Evolutionary conservation across 2,888 invertebrate species (phyloP).

Genomic region (Drosophila stalkeri): DNA sequence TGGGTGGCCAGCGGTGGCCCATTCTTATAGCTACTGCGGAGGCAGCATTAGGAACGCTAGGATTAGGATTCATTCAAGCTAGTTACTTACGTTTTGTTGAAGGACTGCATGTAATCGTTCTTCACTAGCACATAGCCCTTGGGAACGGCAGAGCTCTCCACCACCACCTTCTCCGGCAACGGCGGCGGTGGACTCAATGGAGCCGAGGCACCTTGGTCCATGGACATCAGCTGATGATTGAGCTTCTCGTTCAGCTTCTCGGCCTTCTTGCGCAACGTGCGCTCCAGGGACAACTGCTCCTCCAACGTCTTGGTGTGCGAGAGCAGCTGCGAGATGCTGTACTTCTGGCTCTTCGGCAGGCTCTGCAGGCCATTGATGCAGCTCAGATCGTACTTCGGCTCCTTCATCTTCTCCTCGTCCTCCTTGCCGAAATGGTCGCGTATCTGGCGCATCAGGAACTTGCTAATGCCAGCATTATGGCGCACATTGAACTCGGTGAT

Average conservation of each 20-base stretch:
- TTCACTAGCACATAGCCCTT: constrained; percentile 79
- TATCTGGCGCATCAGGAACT: constrained; percentile 86
- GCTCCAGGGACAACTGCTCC: constrained; percentile 88
- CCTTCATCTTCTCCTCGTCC: constrained; percentile 70
- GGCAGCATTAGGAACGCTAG: not conserved
- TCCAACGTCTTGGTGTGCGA: constrained; percentile 85
- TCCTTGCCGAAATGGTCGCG: constrained; percentile 85
- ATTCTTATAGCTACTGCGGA: constrained; percentile 26
- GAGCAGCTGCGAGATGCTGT: constrained; percentile 73
- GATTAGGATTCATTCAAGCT: not conserved
- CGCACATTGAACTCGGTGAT: constrained; percentile 90
- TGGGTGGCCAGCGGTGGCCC: constrained; percentile 26
- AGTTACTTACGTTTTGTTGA: constrained; percentile 75
- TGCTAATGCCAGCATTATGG: constrained; percentile 87
- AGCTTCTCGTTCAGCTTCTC: constrained; percentile 88
- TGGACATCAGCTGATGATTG: constrained; percentile 87
- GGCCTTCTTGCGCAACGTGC: constrained; percentile 87
- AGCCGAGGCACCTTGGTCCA: constrained; percentile 46
- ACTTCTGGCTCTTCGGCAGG: constrained; percentile 70
- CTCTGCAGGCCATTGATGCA: constrained; percentile 61
- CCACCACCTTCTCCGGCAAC: constrained; percentile 35
- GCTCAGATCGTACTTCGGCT: constrained; percentile 79
- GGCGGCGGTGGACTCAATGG: not conserved
- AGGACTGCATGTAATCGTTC: constrained; percentile 73
- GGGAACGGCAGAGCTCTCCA: constrained; percentile 48